Base-by-base conservation (phyloP, 2,113 vertebrate genomes). In the Cebus imitator region DNA sequence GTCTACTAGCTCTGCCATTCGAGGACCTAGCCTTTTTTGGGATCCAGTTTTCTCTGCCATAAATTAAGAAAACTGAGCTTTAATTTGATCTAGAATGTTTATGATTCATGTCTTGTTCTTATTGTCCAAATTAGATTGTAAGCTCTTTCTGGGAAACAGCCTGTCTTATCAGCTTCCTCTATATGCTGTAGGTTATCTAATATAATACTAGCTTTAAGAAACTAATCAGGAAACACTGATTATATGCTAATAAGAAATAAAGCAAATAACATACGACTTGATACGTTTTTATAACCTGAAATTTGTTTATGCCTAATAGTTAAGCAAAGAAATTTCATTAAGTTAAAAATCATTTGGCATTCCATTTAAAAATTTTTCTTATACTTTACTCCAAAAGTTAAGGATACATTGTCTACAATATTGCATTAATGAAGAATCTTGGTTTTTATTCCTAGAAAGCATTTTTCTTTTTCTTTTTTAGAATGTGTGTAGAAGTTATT, bases 1-100 rank as follows among this genome's bases (percentile, higher is more conserved):
- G 35, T 84, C 50, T 48, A 20, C 27, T 61, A 30, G 12, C 8
- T 91, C n/a, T 80, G 5, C 37, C 23, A 57, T 57, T 50, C 48
- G 52, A 87, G 45, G 76, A 76, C 30, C 20, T 10, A 17, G 23
- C 17, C 27, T 86, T 2, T 73, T 73, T 21, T 92, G 27, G 27
- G 27, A 70, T 45, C 72, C 23, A 27, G 78, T 91, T 86, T 86
- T 35, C 27, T 78, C 18, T 40, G 75, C 57, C 20, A 20, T 64
- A 91, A 89, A 78, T 75, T 52, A 86, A 64, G 6, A 27, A 27
- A 96, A n/a, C n/a, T 68, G n/a, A 95, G 7, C 48, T 57, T 96
- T 78, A n/a, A 58, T 72, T 90, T 81, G 32, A 35, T 61, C 40
- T 86, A 10, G 91, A 81, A 61, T 7, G 23, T 50, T 78, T 37